phyloP scores from a whole-genome alignment of 2,113 vertebrate genomes.

The Zootoca vivipara region DNA sequence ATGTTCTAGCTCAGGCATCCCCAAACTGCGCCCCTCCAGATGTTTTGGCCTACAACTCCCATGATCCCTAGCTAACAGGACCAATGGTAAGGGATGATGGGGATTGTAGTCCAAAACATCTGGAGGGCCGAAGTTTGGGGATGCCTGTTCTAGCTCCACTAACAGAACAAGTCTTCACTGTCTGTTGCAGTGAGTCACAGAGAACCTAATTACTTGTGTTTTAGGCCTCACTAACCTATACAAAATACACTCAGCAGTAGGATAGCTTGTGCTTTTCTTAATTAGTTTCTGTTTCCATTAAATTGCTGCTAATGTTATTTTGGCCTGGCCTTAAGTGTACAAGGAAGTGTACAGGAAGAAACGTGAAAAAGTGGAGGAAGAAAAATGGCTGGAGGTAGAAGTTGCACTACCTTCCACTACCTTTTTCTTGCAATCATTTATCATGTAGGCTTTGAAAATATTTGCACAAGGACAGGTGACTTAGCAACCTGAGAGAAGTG shows the following conservation, averaged over 20 bases:
- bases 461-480: constrained; percentile 1
- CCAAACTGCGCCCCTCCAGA: too few relatives aligned
- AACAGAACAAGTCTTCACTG: neutral
- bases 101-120: too few relatives aligned
- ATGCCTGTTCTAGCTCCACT: too few relatives aligned
- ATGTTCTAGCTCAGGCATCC: neutral
- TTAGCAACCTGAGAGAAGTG: neutral
- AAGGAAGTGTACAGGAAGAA: neutral
- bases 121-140: too few relatives aligned
- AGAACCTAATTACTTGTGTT: neutral
- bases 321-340: neutral
- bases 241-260: neutral
- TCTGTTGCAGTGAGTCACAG: neutral
- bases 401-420: neutral
- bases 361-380: neutral
- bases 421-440: neutral
- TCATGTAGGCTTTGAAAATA: neutral
- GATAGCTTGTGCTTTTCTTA: neutral
- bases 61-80: too few relatives aligned
- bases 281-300: neutral
- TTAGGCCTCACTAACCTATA: neutral
- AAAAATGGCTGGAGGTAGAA: neutral
- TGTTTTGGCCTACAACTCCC: too few relatives aligned
- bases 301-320: neutral
- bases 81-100: too few relatives aligned